Base-by-base conservation (phyloP, 2,888 invertebrate genomes). In the Gastrophysa polygoni region DNA sequence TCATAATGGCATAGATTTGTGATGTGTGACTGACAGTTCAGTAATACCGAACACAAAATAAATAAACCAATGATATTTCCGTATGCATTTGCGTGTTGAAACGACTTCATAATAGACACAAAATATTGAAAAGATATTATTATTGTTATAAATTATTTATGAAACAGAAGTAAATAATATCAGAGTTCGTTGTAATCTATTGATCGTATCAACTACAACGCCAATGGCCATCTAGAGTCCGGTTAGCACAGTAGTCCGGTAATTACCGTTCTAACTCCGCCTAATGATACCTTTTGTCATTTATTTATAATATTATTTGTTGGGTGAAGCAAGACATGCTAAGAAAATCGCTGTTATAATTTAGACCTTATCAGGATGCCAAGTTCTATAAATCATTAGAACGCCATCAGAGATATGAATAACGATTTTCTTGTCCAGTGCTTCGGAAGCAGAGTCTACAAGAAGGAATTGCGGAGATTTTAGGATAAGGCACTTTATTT, bases 261-360 rank as follows among this genome's bases (percentile, higher is more conserved):
- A 64, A 66, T 63, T 60, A 60, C 17, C 50, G 55, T 57, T 62
- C 62, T 51, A 58, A 59, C 55, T 28, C 44, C 28, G 38, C 38
- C 38, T 68, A 68, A 68, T 68, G 63, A 68, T 66, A 68, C 66
- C 66, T 66, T 68, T 63, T 65, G 68, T 68, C 68, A 64, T 65
- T n/a, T n/a, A n/a, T n/a, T n/a, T n/a, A n/a, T n/a, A n/a, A n/a
- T n/a, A 55, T 60, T 61, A 68, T 60, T 64, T 59, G 65, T 60
- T 60, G 55, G 61, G 8, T 47, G 61, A 58, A 57, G 59, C 57
- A 56, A 59, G 56, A 59, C 68, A 68, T 66, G 69, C 69, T 61
- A 68, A 64, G 63, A 67, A 67, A 66, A 67, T 52, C 63, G 63
- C 59, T 59, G 64, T 66, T 70, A 67, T 70, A 70, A 68, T 68